Evolutionary conservation across 2,888 invertebrate genomes (phyloP).

Genomic region (Urechis unicinctus): DNA sequence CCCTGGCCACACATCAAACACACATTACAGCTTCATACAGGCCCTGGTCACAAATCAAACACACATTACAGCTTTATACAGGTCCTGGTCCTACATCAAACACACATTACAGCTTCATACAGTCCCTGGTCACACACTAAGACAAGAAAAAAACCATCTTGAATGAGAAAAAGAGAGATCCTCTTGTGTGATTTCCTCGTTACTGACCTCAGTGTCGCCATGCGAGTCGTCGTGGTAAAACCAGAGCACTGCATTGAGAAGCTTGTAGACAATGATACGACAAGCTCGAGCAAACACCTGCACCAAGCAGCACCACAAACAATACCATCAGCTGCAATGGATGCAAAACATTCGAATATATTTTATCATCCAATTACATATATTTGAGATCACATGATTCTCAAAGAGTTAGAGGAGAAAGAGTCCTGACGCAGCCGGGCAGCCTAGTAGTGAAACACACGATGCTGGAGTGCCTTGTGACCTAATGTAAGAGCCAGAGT

Average conservation of each 20-base stretch:
- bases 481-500: slow-evolving; percentile 35
- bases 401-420: slow-evolving; percentile 37
- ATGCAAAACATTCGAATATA: too few species aligned
- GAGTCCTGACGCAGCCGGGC: slow-evolving; percentile 32
- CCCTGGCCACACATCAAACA: too few species aligned
- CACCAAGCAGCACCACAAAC: slow-evolving; percentile 8
- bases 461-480: slow-evolving; percentile 35
- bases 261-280: slow-evolving; percentile 35
- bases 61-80: too few species aligned
- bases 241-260: slow-evolving; percentile 35
- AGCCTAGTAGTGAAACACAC: slow-evolving; percentile 35
- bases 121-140: too few species aligned
- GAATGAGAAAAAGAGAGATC: slow-evolving; percentile 3
- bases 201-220: slow-evolving; percentile 29
- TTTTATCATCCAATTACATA: too few species aligned
- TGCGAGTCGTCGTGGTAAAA: slow-evolving; percentile 43
- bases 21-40: too few species aligned
- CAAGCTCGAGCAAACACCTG: slow-evolving; percentile 38
- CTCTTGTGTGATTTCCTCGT: background rate
- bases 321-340: too few species aligned
- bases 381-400: slow-evolving; percentile 10
- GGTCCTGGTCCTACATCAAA: too few species aligned
- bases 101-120: too few species aligned
- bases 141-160: slow-evolving; percentile 39
- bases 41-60: too few species aligned